phyloP scores from a whole-genome alignment of 2,888 invertebrate species.

The Polyommatus iphigenia region DNA sequence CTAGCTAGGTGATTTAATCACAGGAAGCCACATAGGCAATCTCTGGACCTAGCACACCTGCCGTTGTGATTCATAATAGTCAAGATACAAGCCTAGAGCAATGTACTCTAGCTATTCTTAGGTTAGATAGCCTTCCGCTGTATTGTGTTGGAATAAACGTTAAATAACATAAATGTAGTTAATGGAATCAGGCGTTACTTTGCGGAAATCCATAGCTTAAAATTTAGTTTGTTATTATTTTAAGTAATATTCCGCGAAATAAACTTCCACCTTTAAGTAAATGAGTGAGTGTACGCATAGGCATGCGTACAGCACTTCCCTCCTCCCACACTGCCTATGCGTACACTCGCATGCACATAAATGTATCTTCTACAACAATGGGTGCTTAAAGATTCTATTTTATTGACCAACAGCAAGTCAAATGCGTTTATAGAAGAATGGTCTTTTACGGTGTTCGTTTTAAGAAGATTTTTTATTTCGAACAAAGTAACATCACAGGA shows the following conservation, averaged over 20 bases:
- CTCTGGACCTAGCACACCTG: constrained; percentile 30
- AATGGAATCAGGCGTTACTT: no score
- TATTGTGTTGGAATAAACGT: constrained; percentile 10
- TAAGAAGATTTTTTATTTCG: neutral
- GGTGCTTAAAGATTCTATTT: neutral
- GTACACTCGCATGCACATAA: no score
- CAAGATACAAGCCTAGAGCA: constrained; percentile 16
- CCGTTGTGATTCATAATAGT: constrained; percentile 29
- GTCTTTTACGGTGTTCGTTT: neutral
- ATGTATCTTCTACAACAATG: neutral
- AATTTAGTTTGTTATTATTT: no score
- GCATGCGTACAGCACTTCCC: no score
- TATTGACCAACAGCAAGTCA: neutral
- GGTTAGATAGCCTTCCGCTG: constrained; percentile 8
- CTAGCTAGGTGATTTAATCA: constrained; percentile 62
- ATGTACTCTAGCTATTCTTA: constrained; percentile 16
- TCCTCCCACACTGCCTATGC: no score
- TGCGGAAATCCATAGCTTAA: no score
- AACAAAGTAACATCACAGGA: neutral
- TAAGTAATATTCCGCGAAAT: no score
- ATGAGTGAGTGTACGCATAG: no score
- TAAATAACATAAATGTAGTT: neutral
- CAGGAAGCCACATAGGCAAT: constrained; percentile 64
- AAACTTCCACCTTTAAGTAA: no score
- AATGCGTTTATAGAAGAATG: neutral